These are phyloP conservation scores for Lamprologus tigripictilis DNA, from an alignment of 2,113 vertebrate species.

Conservation along the genomic window DNA sequence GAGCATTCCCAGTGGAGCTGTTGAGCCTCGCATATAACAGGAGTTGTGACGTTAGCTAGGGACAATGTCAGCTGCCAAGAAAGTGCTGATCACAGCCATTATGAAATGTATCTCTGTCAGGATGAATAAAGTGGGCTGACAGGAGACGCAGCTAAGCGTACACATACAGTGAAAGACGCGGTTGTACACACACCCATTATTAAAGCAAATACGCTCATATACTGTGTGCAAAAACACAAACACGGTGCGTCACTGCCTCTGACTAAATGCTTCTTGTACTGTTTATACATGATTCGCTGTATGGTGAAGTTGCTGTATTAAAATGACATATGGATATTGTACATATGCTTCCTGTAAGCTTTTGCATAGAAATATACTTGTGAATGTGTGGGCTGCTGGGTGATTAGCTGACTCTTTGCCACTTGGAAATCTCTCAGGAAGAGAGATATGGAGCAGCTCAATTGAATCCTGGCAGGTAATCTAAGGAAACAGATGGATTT, in stretches of 20 bases:
- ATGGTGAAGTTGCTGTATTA: background rate
- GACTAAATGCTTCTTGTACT: background rate
- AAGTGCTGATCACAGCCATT: constrained; percentile 49
- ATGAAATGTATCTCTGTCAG: constrained; percentile 47
- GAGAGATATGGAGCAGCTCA: constrained; percentile 45
- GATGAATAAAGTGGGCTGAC: constrained; percentile 40
- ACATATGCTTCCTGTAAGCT: background rate
- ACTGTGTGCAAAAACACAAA: constrained; percentile 12
- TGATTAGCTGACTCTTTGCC: constrained; percentile 52
- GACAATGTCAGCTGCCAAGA: constrained; percentile 50
- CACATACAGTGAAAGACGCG: background rate
- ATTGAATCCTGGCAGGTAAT: constrained; percentile 70
- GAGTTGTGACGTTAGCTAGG: constrained; percentile 14
- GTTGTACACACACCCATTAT: background rate
- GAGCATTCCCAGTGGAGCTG: constrained; percentile 12
- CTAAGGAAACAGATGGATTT: constrained; percentile 73
- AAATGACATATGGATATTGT: background rate
- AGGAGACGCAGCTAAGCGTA: constrained; percentile 11
- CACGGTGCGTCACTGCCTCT: background rate
- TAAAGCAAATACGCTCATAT: constrained; percentile 5
- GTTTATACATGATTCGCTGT: background rate
- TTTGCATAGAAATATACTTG: constrained; percentile 12
- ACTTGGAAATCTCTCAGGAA: constrained; percentile 50
- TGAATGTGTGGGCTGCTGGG: constrained; percentile 31
- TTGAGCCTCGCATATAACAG: background rate